These are phyloP conservation scores for Eupithecia tripunctaria DNA, from an alignment of 2,888 invertebrate genomes.

Conservation along the genomic window DNA sequence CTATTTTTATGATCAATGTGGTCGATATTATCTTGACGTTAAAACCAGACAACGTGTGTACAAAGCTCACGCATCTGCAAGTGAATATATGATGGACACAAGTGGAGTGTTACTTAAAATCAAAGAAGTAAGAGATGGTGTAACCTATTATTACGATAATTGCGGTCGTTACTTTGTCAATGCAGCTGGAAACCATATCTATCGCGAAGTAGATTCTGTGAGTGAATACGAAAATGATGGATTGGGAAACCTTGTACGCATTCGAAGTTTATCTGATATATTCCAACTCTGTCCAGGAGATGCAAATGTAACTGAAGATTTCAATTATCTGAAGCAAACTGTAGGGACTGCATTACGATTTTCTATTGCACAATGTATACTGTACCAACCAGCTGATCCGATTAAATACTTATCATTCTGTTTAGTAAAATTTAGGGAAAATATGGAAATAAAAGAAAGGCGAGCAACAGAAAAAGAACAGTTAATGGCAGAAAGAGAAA, in stretches of 20 bases:
- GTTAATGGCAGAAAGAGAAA: constrained; percentile 65
- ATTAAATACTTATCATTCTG: constrained; percentile 68
- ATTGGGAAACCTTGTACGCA: constrained; percentile 77
- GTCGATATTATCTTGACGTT: constrained; percentile 70
- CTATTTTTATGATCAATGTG: constrained; percentile 78
- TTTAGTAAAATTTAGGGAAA: constrained; percentile 71
- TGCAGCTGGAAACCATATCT: constrained; percentile 71
- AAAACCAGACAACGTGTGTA: constrained; percentile 70
- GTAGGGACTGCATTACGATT: constrained; percentile 72
- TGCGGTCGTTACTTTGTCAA: constrained; percentile 76
- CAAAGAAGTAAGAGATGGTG: constrained; percentile 70
- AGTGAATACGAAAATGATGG: constrained; percentile 81
- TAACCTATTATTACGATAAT: constrained; percentile 72
- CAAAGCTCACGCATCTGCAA: constrained; percentile 70
- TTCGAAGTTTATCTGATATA: constrained; percentile 68
- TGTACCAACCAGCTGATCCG: constrained; percentile 76
- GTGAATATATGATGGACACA: constrained; percentile 78
- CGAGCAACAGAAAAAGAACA: constrained; percentile 65
- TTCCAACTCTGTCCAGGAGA: constrained; percentile 72
- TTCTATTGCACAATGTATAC: constrained; percentile 72
- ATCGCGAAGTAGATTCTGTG: constrained; percentile 66
- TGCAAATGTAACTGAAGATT: constrained; percentile 74
- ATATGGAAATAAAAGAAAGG: constrained; percentile 68
- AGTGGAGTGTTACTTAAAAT: constrained; percentile 69
- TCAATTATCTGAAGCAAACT: constrained; percentile 69